phyloP scores from a whole-genome alignment of 1,140 invertebrate species.

The Metopolophium dirhodum region DNA sequence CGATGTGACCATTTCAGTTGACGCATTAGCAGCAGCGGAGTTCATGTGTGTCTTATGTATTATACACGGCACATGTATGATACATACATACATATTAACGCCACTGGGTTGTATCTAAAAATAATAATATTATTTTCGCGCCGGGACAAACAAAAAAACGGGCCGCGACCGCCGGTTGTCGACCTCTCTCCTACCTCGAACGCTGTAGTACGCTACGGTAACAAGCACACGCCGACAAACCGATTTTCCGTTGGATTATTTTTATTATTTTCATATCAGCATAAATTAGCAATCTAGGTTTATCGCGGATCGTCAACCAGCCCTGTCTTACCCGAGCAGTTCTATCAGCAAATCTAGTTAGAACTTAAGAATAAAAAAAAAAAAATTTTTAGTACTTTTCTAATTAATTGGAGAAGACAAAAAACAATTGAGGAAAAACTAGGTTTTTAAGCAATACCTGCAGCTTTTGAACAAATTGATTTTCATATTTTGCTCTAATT shows the following conservation, averaged over 20 bases:
- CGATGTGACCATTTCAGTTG: neutral
- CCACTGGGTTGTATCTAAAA: slow-evolving; percentile 22
- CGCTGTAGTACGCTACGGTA: neutral
- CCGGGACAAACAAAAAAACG: slow-evolving; percentile 12
- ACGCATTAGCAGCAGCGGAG: neutral
- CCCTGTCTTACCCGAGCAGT: neutral
- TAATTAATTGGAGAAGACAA: too few relatives aligned
- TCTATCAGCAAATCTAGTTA: too few relatives aligned
- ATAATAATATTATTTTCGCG: slow-evolving; percentile 20
- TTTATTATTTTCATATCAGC: neutral
- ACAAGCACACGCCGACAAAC: neutral
- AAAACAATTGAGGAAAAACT: too few relatives aligned
- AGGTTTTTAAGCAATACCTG: too few relatives aligned
- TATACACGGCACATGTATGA: neutral
- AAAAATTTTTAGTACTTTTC: too few relatives aligned
- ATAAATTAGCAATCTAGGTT: neutral
- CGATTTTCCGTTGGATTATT: neutral
- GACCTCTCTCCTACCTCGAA: slow-evolving; percentile 8
- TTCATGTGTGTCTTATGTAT: neutral
- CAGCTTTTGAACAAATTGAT: too few relatives aligned
- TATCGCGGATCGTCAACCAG: neutral
- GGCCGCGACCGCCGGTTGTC: neutral
- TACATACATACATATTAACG: neutral
- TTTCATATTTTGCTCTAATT: too few relatives aligned
- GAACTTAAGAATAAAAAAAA: too few relatives aligned